Percentiles rank a stretch among this genome's conserved stretches.
These are phyloP conservation scores for Cloeon dipterum DNA, from an alignment of 2,888 invertebrate species.

Conservation along the genomic window DNA sequence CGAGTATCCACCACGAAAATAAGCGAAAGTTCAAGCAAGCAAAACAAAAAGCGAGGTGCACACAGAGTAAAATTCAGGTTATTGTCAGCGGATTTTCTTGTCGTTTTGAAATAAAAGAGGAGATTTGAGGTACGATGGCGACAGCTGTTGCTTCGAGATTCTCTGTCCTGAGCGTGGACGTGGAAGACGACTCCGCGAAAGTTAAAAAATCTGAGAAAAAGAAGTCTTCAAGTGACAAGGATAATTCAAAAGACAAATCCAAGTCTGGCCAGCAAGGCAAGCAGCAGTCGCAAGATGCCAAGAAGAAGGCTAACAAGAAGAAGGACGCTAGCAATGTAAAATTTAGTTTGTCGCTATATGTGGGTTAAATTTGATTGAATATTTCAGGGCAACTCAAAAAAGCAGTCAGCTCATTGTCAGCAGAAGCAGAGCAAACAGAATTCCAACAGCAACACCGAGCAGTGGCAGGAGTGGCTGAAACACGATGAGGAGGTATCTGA, in stretches of 20 bases:
- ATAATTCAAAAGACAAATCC: no score
- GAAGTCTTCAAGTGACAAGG: constrained; percentile 3
- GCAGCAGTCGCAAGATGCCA: constrained; percentile 1
- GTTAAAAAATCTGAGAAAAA: constrained; percentile 1
- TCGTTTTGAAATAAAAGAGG: no score
- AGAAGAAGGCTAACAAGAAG: constrained; percentile 5
- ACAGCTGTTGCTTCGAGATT: constrained; percentile 46
- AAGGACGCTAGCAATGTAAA: constrained; percentile 4
- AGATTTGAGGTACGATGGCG: constrained; percentile 24
- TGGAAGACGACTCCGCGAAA: constrained; percentile 30
- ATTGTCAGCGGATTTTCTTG: not conserved
- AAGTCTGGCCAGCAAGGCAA: not conserved
- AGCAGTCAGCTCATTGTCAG: no score
- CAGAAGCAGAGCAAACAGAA: constrained; percentile 26
- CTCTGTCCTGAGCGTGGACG: constrained; percentile 48
- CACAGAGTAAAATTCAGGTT: no score
- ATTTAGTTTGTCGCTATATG: no score
- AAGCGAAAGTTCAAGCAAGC: no score
- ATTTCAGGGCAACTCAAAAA: constrained; percentile 9
- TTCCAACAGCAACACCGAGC: constrained; percentile 27
- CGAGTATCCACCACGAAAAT: no score
- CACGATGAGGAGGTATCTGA: constrained; percentile 34
- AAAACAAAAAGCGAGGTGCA: no score
- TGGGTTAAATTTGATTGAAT: not conserved
- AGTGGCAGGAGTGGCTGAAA: constrained; percentile 53